Evolutionary conservation across 35 echinoderm and acorn worm species (phyloP).

Genomic region (Apostichopus parvimensis): DNA sequence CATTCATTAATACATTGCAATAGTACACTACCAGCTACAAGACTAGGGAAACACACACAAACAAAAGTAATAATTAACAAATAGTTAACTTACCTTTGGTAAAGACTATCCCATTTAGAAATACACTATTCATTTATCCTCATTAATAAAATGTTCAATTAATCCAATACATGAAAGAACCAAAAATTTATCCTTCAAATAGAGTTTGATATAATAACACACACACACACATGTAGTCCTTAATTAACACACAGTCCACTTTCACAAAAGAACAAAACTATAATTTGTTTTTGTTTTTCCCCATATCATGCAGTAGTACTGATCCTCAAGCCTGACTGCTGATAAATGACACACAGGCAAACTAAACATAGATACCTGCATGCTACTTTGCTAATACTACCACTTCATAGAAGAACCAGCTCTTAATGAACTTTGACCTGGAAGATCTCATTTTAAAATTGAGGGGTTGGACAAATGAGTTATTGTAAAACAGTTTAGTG

Average conservation of each 20-base stretch:
- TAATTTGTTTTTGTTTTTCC: conserved; percentile 2
- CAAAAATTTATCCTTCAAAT: not conserved
- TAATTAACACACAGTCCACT: not conserved
- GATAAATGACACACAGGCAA: not conserved
- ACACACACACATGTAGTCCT: not conserved
- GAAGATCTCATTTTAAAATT: conserved; percentile 1
- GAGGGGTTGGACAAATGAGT: conserved; percentile 8
- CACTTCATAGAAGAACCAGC: not conserved
- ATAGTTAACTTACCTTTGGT: conserved; percentile 4
- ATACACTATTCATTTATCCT: not conserved
- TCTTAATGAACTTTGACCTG: not conserved
- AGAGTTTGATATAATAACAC: not conserved
- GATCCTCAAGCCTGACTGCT: not conserved
- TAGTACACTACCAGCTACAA: too few species aligned
- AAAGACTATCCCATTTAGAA: conserved; percentile 29
- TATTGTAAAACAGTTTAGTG: conserved; percentile 14
- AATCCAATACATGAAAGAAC: not conserved
- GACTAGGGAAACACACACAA: too few species aligned
- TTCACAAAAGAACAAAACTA: not conserved
- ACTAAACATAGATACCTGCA: not conserved
- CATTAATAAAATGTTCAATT: not conserved
- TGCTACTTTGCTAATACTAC: not conserved
- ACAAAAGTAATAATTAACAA: not conserved
- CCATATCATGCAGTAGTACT: not conserved
- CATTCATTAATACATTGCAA: too few species aligned